Evolutionary conservation across 2,797 vertebrate species (phyloP).

Genomic region (Margarornis squamiger): DNA sequence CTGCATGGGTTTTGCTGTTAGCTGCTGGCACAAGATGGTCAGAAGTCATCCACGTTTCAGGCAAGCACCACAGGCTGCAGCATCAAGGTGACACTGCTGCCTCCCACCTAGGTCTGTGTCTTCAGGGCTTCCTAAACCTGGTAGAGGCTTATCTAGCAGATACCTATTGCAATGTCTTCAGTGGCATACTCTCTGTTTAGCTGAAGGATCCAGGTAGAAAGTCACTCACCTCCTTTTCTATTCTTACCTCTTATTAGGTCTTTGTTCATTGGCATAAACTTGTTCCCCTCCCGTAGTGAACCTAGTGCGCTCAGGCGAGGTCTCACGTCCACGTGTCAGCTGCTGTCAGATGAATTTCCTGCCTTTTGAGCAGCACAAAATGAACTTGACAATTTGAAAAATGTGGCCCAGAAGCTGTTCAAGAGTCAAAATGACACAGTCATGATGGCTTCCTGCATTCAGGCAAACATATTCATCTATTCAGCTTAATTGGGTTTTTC

Average conservation of each 20-base stretch:
- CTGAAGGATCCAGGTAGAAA: background rate
- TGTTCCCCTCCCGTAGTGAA: background rate
- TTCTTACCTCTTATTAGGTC: background rate
- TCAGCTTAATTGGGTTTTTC: background rate
- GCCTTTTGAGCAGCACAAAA: background rate
- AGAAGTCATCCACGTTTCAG: background rate
- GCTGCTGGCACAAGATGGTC: background rate
- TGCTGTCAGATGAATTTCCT: background rate
- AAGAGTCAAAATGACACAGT: background rate
- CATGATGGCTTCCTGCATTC: background rate
- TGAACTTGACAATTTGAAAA: background rate
- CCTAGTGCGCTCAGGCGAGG: fast-evolving
- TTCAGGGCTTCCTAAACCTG: background rate
- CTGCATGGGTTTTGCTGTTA: background rate
- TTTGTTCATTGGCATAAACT: background rate
- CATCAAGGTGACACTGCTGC: background rate
- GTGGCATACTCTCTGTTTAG: background rate
- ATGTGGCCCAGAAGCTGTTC: background rate
- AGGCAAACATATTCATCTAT: background rate
- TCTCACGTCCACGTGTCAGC: background rate
- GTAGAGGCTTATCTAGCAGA: background rate
- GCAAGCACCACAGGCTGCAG: background rate
- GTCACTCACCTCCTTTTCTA: background rate
- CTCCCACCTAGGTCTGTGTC: background rate
- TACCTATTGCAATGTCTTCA: background rate